These are phyloP conservation scores for Seira ritae DNA, from an alignment of 2,888 invertebrate genomes.

Conservation along the genomic window DNA sequence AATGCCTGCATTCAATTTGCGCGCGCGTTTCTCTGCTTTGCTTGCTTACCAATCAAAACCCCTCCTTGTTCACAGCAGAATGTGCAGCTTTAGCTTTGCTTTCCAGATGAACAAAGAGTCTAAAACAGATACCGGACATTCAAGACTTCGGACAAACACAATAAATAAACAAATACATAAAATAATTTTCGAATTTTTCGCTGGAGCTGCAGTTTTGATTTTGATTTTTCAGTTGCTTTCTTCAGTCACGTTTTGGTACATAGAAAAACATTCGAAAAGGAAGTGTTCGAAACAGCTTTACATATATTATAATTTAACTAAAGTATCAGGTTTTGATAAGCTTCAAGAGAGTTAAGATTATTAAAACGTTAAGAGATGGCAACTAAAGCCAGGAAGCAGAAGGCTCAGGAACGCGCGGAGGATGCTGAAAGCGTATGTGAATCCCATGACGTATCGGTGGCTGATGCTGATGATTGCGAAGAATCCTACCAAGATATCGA, in stretches of 20 bases:
- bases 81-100: no score
- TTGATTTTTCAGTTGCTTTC: background rate
- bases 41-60: slow-evolving; percentile 21
- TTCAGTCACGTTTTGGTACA: no score
- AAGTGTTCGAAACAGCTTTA: no score
- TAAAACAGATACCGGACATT: no score
- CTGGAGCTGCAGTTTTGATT: no score
- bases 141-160: no score
- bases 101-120: no score
- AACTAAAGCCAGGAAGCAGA: slow-evolving; percentile 59
- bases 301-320: no score
- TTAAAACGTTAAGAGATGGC: slow-evolving; percentile 31
- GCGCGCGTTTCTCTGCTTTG: slow-evolving; percentile 37
- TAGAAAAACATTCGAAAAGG: no score
- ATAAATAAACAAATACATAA: no score
- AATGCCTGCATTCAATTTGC: slow-evolving; percentile 22
- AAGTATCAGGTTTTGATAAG: no score
- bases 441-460: slow-evolving; percentile 15
- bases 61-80: background rate
- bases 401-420: slow-evolving; percentile 16
- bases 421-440: slow-evolving; percentile 72
- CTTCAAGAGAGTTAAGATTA: background rate
- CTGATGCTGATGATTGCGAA: slow-evolving; percentile 80
- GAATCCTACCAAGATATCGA: slow-evolving; percentile 86
- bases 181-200: no score